Evolutionary conservation across 2,797 vertebrate species (phyloP), one percentile per base, ranked within the genome.

Genomic region (Micropoecilia bifurca): DNA sequence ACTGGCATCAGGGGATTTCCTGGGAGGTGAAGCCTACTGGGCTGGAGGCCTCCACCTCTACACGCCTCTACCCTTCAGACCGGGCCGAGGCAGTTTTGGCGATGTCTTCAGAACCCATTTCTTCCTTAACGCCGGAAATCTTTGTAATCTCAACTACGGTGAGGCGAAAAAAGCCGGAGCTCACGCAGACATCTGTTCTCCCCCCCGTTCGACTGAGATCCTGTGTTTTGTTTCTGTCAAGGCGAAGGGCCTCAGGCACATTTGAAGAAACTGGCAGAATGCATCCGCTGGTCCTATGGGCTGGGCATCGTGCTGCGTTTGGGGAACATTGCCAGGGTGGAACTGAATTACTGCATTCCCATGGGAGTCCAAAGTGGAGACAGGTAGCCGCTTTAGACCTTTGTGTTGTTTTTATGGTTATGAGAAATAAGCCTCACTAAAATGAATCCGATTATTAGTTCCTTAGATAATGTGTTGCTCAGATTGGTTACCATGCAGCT

Each of bases 71-170:
- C 98, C 99, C 41, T 99, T 99, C 93, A 97, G 97, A 77, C 98
- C 98, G 0, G 97, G 97, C 71, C 96, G 93, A 1, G 97, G 98
- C 0, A 96, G 98, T 41, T 99, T 99, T 12, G 98, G 98, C 6
- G 98, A 99, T 81, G 97, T 99, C 63, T 99, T 99, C 93, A 94
- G 97, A 73, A 99, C 97, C 2, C 99, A 99, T 90, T 99, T 99
- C 88, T 99, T 99, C 89, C 97, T 99, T 78, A 99, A 99, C 6
- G 98, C 98, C 0, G 99, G 99, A 75, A 99, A 99, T 86, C 97
- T 99, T 82, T 99, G 99, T 92, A 99, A 98, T 92, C 97, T 99
- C 75, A 97, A 98, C 93, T 99, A 99, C 1, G 98, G 99, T 99
- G 87, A 94, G 93, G 25, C 25, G 10, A 33, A 14, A 28, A 18